Evolutionary conservation across 2,888 invertebrate species (phyloP).

Genomic region (Peribatodes rhomboidaria): DNA sequence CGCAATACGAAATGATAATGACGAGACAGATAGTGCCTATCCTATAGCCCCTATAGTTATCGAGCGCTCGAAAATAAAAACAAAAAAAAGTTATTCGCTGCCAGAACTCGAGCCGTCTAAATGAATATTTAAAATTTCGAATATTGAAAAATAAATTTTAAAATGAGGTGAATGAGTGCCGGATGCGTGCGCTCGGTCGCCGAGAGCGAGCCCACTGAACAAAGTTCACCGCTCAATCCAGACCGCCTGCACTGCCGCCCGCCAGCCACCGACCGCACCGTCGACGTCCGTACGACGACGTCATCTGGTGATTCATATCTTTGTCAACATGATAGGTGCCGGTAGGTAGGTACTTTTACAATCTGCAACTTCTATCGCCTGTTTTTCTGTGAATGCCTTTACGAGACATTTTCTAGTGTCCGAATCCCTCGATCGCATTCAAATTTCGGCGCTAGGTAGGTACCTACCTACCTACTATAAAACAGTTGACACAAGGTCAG

Average conservation of each 20-base stretch:
- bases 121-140: neutral
- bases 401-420: neutral
- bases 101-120: neutral
- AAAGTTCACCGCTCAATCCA: slow-evolving; percentile 44
- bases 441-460: no score
- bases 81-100: neutral
- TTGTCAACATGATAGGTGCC: neutral
- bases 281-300: slow-evolving; percentile 20
- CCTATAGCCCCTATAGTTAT: no score
- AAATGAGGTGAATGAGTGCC: slow-evolving; percentile 18
- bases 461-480: no score
- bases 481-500: no score
- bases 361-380: neutral
- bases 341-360: neutral
- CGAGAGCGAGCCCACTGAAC: slow-evolving; percentile 62
- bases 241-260: slow-evolving; percentile 29
- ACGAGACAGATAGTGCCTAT: neutral
- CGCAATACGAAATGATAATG: slow-evolving; percentile 44
- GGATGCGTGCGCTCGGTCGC: slow-evolving; percentile 61
- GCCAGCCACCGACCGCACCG: slow-evolving; percentile 13
- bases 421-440: no score
- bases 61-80: neutral
- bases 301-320: slow-evolving; percentile 24
- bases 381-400: no score
- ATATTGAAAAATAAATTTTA: neutral